These are phyloP conservation scores for Synaphobranchus kaupii DNA, from an alignment of 2,797 vertebrate genomes.

Conservation along the genomic window DNA sequence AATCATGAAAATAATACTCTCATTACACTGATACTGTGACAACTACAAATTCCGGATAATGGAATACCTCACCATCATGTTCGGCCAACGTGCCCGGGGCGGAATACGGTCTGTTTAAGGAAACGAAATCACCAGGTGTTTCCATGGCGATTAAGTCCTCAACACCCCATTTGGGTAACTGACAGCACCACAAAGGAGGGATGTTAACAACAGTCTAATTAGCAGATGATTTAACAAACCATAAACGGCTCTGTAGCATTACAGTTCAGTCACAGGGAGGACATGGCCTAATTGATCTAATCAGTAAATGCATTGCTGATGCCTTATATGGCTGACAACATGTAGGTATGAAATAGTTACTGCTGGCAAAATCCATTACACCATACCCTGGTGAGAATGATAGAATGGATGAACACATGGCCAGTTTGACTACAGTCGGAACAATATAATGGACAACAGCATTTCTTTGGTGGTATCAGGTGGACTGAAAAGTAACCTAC, in stretches of 20 bases:
- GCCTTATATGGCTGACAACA: background rate
- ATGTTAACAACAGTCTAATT: background rate
- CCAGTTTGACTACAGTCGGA: background rate
- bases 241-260: background rate
- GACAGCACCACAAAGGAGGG: background rate
- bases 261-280: background rate
- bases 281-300: background rate
- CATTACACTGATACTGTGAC: background rate
- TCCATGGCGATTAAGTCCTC: slow-evolving; percentile 11
- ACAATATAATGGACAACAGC: background rate
- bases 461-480: background rate
- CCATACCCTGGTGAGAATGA: background rate
- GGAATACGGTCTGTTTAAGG: background rate
- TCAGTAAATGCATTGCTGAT: background rate
- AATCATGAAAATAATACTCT: no score
- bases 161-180: background rate
- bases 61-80: background rate
- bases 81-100: background rate
- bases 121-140: background rate
- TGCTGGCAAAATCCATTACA: background rate
- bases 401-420: background rate
- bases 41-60: background rate
- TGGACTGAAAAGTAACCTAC: background rate
- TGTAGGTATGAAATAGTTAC: background rate
- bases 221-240: background rate